Percentiles rank a stretch among this genome's conserved stretches.
Evolutionary conservation across 2,113 vertebrate species (phyloP).

Genomic region (Mirounga angustirostris): DNA sequence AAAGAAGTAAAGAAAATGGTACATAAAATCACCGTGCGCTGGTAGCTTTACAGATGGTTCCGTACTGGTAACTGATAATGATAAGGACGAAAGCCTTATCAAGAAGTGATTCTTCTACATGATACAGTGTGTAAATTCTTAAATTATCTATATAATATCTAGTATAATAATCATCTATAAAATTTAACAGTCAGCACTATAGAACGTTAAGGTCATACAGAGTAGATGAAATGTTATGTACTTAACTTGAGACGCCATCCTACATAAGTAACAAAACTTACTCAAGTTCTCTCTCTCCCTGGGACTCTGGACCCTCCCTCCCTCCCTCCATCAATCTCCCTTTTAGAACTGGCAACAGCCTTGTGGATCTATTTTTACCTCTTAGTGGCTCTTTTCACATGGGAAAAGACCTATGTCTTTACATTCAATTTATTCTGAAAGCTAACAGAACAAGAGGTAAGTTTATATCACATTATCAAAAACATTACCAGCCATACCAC

Average conservation of each 20-base stretch:
- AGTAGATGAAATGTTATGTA: rapidly evolving
- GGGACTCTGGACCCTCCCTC: not conserved
- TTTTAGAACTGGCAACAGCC: not conserved
- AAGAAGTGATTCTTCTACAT: not conserved
- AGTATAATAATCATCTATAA: not conserved
- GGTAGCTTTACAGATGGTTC: not conserved
- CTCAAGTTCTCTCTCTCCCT: not conserved
- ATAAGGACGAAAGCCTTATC: not conserved
- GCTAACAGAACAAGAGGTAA: not conserved
- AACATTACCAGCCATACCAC: not conserved
- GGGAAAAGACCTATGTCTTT: not conserved
- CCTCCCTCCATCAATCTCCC: not conserved
- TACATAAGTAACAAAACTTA: not conserved
- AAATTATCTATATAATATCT: not conserved
- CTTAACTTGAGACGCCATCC: rapidly evolving
- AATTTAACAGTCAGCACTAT: not conserved
- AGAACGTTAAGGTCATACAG: not conserved
- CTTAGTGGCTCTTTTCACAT: not conserved
- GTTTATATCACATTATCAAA: not conserved
- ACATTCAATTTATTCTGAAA: not conserved
- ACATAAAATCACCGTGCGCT: too few relatives aligned
- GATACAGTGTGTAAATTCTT: not conserved
- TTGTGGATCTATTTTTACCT: not conserved
- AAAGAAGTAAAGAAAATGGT: not conserved
- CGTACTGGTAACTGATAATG: not conserved